phyloP scores from a whole-genome alignment of 2,797 vertebrate species.

The Characodon lateralis region DNA sequence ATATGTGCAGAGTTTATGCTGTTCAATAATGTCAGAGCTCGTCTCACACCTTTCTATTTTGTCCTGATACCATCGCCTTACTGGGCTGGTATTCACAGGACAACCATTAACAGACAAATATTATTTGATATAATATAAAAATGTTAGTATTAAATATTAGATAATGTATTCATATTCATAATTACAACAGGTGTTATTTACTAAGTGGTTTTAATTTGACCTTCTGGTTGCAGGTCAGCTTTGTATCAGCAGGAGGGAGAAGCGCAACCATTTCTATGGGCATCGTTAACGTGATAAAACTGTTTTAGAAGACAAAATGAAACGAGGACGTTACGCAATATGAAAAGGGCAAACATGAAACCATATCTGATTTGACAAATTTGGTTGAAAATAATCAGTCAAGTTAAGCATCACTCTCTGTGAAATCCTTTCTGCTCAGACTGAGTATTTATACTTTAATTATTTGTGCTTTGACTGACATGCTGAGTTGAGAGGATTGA shows the following conservation, averaged over 20 bases:
- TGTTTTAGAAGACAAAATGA: neutral
- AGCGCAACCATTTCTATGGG: neutral
- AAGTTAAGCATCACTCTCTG: conserved; percentile 21
- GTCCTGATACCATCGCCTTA: no score
- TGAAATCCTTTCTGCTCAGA: conserved; percentile 9
- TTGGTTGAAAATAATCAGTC: conserved; percentile 25
- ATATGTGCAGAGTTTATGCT: no score
- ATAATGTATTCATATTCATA: no score
- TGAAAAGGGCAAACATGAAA: neutral
- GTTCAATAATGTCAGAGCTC: no score
- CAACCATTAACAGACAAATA: no score
- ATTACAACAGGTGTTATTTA: neutral
- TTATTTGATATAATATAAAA: no score
- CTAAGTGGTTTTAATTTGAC: neutral
- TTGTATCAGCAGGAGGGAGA: neutral
- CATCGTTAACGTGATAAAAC: conserved; percentile 20
- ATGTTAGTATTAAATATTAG: no score
- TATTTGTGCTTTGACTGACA: conserved; percentile 50
- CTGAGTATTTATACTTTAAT: conserved; percentile 32
- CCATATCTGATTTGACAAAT: conserved; percentile 25
- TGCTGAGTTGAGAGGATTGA: conserved; percentile 44
- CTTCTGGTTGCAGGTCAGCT: neutral
- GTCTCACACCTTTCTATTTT: no score
- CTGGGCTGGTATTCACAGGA: no score
- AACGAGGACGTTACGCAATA: neutral